Conservation (phyloP, 1,140 invertebrate species). For the Drosophila bocqueti region DNA sequence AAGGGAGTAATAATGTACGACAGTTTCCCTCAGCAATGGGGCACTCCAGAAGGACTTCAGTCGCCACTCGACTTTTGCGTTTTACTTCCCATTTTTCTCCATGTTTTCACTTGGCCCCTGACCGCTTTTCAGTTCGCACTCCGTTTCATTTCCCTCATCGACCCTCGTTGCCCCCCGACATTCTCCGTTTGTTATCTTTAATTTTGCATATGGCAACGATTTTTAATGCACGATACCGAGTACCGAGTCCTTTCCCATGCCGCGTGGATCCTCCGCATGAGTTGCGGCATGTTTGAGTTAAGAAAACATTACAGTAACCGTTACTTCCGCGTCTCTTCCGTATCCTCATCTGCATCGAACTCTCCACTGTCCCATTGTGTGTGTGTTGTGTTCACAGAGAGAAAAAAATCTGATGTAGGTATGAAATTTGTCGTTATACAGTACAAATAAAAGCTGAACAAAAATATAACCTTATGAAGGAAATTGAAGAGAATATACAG, state of each 20-base stretch:
- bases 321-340: conserved; percentile 43
- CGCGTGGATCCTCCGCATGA: conserved; percentile 14
- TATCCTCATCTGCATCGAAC: conserved; percentile 58
- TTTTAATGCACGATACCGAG: conserved; percentile 78
- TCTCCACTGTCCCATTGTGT: conserved; percentile 18
- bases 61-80: conserved; percentile 4
- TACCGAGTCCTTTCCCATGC: conserved; percentile 16
- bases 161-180: conserved; percentile 14
- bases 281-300: conserved; percentile 79
- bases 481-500: background rate
- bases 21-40: background rate
- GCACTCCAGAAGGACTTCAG: conserved; percentile 1
- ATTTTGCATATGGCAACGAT: conserved; percentile 82
- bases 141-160: conserved; percentile 10
- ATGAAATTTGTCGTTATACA: too few species aligned
- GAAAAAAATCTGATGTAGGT: background rate
- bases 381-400: conserved; percentile 5
- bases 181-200: conserved; percentile 71
- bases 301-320: conserved; percentile 80
- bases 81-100: conserved; percentile 10
- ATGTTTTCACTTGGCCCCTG: background rate
- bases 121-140: background rate
- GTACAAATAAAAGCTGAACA: too few species aligned
- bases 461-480: background rate
- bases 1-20: background rate